phyloP scores from a whole-genome alignment of 2,113 vertebrate species.

The Phycodurus eques region DNA sequence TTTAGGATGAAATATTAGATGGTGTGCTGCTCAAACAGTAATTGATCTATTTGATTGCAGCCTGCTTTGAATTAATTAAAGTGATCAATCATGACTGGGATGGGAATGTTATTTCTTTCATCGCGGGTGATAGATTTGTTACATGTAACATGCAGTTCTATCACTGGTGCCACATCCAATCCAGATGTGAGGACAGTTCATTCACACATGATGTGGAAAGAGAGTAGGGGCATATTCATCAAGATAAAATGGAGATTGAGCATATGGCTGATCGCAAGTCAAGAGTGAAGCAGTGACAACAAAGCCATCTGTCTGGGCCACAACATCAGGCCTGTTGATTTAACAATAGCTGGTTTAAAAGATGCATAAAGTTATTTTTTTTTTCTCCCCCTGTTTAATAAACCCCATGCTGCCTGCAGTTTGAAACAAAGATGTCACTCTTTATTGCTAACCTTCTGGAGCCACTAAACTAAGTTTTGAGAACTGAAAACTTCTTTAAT shows the following conservation, averaged over 20 bases:
- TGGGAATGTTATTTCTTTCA: conserved; percentile 13
- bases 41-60: conserved; percentile 10
- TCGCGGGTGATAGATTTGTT: conserved; percentile 27
- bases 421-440: conserved; percentile 74
- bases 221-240: conserved; percentile 43
- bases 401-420: conserved; percentile 44
- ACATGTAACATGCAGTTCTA: conserved; percentile 16
- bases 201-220: conserved; percentile 27
- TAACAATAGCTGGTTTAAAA: conserved; percentile 63
- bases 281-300: conserved; percentile 36
- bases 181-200: conserved; percentile 48
- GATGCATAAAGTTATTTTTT: conserved; percentile 30
- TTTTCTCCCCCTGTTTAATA: conserved; percentile 28
- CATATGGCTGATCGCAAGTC: conserved; percentile 25
- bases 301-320: conserved; percentile 58
- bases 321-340: conserved; percentile 42
- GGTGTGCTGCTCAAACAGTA: conserved; percentile 9
- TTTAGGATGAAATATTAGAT: background rate
- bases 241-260: conserved; percentile 43
- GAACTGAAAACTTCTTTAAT: background rate
- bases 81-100: conserved; percentile 13
- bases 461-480: conserved; percentile 53
- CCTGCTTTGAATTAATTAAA: conserved; percentile 27
- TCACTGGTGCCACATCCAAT: conserved; percentile 14
- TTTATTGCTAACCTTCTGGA: conserved; percentile 69